Percentiles rank a stretch among this genome's conserved stretches.
Evolutionary conservation across 2,797 vertebrate genomes (phyloP).

Genomic region (Cyclopterus lumpus): DNA sequence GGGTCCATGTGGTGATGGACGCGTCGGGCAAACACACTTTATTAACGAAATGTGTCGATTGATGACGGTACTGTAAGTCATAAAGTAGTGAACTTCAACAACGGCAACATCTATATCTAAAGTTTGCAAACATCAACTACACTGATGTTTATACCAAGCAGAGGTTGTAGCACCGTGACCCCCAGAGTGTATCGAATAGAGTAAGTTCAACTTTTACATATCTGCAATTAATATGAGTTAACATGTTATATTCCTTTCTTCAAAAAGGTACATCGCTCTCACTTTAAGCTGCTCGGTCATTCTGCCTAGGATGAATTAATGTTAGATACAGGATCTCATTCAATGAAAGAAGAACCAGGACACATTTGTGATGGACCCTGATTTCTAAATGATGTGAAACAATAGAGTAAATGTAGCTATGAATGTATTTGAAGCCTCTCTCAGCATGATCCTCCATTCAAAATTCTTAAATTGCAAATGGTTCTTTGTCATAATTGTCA

Average conservation of each 20-base stretch:
- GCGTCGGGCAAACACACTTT: not conserved
- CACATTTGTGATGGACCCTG: conserved; percentile 10
- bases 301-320: not conserved
- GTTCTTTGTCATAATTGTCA: conserved; percentile 46
- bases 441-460: conserved; percentile 38
- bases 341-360: not conserved
- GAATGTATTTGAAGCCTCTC: conserved; percentile 24
- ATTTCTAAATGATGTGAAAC: conserved; percentile 18
- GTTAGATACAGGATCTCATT: not conserved
- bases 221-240: not conserved
- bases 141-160: too few relatives aligned
- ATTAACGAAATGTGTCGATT: not conserved
- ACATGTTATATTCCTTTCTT: not conserved
- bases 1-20: too few relatives aligned
- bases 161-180: not conserved
- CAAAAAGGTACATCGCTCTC: not conserved
- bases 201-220: not conserved
- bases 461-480: conserved; percentile 31
- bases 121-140: not conserved
- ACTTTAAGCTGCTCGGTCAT: not conserved
- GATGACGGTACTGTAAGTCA: not conserved
- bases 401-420: conserved; percentile 20
- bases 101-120: not conserved
- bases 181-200: not conserved
- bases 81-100: not conserved